Conservation (phyloP, 2,113 vertebrate species). For the Platichthys stellatus region DNA sequence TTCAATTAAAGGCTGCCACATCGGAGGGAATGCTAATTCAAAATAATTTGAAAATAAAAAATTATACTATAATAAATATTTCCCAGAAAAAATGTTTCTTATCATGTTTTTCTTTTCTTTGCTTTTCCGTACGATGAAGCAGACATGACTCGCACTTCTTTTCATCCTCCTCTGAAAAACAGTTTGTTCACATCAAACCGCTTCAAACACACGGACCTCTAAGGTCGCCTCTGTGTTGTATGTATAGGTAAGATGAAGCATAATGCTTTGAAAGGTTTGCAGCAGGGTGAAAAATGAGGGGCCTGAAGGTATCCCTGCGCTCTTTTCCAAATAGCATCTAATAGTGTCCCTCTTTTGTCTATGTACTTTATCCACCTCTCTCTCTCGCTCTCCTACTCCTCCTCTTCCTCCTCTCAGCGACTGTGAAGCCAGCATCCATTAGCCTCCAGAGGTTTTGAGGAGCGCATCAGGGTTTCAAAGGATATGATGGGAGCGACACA, state of each 20-base stretch:
- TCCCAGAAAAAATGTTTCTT: no score
- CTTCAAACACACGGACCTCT: background rate
- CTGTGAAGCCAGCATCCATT: constrained; percentile 36
- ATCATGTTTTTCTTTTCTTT: background rate
- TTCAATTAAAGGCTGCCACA: constrained; percentile 14
- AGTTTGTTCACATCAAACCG: background rate
- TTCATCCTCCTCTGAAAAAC: background rate
- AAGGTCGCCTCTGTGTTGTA: background rate
- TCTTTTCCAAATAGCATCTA: constrained; percentile 21
- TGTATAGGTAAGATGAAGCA: background rate
- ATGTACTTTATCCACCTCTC: background rate
- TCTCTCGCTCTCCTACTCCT: constrained; percentile 22
- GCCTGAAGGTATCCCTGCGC: constrained; percentile 24
- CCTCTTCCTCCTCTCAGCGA: constrained; percentile 27
- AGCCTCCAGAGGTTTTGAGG: constrained; percentile 28
- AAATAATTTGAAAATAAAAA: no score
- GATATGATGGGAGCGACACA: constrained; percentile 36
- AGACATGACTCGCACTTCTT: background rate
- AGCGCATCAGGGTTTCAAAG: constrained; percentile 32
- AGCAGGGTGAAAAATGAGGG: constrained; percentile 16
- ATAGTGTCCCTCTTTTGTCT: constrained; percentile 27
- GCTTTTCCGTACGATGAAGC: background rate
- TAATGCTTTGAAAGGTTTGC: constrained; percentile 23
- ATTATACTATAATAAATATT: no score
- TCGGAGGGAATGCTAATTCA: background rate